These are phyloP conservation scores for Bursaphelenchus mucronatus DNA, from an alignment of 1,140 invertebrate genomes.

Conservation along the genomic window DNA sequence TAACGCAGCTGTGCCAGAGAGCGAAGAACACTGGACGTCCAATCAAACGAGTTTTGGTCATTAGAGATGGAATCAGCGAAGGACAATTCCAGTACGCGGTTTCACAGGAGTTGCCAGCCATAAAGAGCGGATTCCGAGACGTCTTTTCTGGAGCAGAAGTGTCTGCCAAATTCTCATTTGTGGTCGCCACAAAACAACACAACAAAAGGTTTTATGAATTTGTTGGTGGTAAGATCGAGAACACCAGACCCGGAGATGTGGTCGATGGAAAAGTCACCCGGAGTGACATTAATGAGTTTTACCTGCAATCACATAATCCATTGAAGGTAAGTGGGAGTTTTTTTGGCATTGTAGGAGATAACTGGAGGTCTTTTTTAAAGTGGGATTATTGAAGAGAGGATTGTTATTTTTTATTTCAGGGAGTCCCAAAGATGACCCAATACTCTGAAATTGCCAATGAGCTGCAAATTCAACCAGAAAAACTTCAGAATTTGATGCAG, in stretches of 20 bases:
- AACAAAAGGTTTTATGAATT: constrained; percentile 32
- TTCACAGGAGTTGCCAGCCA: constrained; percentile 28
- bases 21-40: background rate
- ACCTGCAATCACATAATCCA: constrained; percentile 30
- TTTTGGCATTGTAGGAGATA: constrained; percentile 7
- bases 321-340: constrained; percentile 25
- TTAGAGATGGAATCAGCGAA: constrained; percentile 28
- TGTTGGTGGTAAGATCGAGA: constrained; percentile 16
- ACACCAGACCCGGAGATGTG: constrained; percentile 26
- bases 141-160: background rate
- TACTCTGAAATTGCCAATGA: constrained; percentile 39
- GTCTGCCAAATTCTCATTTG: constrained; percentile 24
- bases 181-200: constrained; percentile 35
- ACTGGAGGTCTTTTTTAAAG: too few species aligned
- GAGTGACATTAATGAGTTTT: constrained; percentile 36
- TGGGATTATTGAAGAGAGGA: too few species aligned
- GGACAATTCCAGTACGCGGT: constrained; percentile 32
- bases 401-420: constrained; percentile 1
- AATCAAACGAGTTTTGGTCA: constrained; percentile 2
- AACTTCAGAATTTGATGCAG: constrained; percentile 1
- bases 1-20: constrained; percentile 7
- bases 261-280: constrained; percentile 31
- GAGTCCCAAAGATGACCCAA: constrained; percentile 27
- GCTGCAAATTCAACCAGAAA: constrained; percentile 28
- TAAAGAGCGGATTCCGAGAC: constrained; percentile 19